Base-by-base conservation (phyloP, 2,113 vertebrate genomes). In the Alligator mississippiensis region DNA sequence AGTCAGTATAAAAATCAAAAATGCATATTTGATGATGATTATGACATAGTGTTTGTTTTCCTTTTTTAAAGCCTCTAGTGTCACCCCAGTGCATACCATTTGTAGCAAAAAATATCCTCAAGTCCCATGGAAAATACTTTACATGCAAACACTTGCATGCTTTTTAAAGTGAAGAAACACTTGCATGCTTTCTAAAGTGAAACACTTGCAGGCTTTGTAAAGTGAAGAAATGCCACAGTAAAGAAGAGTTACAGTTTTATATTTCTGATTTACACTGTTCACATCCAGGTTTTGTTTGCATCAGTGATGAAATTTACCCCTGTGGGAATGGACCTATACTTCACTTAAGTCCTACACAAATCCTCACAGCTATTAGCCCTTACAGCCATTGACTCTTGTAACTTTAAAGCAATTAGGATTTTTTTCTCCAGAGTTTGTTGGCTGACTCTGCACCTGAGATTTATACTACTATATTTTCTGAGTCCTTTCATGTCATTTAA, bases 11-110 rank as follows among this genome's bases (percentile, higher is more conserved):
- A 85, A 76, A 82, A 75, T 79, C 6, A 76, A 68, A 55, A 87
- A 22, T 25, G 77, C 0, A 16, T 9, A 60, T 38, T 82, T 4
- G 1, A n/a, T 77, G 66, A 85, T 28, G 59, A 68, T 28, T 4
- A 88, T 76, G 5, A 81, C 59, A 38, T 28, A 1, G 18, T 0
- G 8, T 75, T 93, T 18, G 9, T 10, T 16, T 66, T 82, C 15
- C 27, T 87, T 62, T 72, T 86, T 92, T 60, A 90, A 83, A 47
- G 25, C 34, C 78, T 87, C 77, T 6, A 1, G 22, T 87, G 24
- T 24, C 4, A 16, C 25, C 82, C 25, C 24, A 78, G 78, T 1
- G 54, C 13, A 63, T 17, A 5, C 24, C 19, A 11, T 38, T 59
- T 72, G 11, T 34, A 34, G 34, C 34, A 16, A 4, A 55, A 76